Percentiles rank a stretch among this genome's conserved stretches.
These are phyloP conservation scores for Aquatica leii DNA, from an alignment of 2,888 invertebrate species.

Conservation along the genomic window DNA sequence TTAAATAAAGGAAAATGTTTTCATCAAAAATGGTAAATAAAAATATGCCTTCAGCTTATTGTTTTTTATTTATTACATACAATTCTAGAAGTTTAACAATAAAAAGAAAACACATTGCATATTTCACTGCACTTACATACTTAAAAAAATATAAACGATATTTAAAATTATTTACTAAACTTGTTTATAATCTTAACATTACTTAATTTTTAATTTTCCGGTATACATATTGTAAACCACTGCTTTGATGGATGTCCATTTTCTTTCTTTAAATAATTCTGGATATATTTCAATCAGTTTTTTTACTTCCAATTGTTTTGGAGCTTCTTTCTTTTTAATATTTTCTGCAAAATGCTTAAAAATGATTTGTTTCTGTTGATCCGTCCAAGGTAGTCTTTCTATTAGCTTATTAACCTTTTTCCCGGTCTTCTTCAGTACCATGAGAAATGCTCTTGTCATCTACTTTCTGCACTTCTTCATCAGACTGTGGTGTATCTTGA, in stretches of 20 bases:
- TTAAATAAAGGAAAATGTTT: no score
- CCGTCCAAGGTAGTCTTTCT: constrained; percentile 1
- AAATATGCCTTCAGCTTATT: no score
- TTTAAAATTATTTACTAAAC: background rate
- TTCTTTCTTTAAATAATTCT: background rate
- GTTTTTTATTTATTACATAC: no score
- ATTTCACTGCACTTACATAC: background rate
- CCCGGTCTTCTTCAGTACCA: background rate
- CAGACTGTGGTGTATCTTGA: background rate
- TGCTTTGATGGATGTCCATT: constrained; percentile 3
- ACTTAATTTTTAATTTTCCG: constrained; percentile 4
- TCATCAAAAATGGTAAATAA: no score
- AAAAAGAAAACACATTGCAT: no score
- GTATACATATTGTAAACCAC: constrained; percentile 1
- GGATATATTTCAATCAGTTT: background rate
- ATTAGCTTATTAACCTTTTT: background rate
- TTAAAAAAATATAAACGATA: background rate
- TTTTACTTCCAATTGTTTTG: constrained; percentile 2
- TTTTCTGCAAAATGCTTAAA: background rate
- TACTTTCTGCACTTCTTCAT: background rate
- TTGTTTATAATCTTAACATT: background rate
- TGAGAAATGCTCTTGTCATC: no score
- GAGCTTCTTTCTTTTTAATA: constrained; percentile 6
- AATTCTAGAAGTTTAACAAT: background rate
- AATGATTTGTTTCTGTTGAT: constrained; percentile 7